A percentile compares a stretch with the other conserved stretches of the same genome.
These are phyloP conservation scores for Guaruba guarouba DNA, from an alignment of 2,113 vertebrate species.

Conservation along the genomic window DNA sequence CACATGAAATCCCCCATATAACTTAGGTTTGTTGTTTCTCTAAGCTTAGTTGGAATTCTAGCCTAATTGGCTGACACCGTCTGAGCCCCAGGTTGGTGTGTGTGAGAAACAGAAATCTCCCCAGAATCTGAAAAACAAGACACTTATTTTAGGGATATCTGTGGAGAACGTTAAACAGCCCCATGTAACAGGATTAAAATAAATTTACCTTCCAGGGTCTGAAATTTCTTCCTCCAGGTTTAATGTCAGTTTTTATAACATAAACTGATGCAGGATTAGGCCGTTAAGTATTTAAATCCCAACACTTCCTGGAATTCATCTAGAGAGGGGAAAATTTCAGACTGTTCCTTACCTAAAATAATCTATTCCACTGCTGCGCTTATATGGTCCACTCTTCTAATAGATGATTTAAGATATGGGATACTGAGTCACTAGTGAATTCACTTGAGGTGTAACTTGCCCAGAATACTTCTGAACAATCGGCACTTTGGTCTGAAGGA, in stretches of 20 bases:
- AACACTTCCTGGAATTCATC: constrained; percentile 42
- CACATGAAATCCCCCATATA: not conserved
- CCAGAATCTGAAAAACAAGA: not conserved
- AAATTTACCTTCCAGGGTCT: constrained; percentile 35
- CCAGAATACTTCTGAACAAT: constrained; percentile 26
- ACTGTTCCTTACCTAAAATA: not conserved
- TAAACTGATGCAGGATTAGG: constrained; percentile 54
- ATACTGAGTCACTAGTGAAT: not conserved
- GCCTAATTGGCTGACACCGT: not conserved
- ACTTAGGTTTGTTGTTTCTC: not conserved
- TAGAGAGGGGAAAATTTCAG: constrained; percentile 12
- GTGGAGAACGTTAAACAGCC: constrained; percentile 13
- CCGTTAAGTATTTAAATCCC: constrained; percentile 36
- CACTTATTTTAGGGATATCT: constrained; percentile 6
- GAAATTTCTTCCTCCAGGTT: constrained; percentile 5
- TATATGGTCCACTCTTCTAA: not conserved
- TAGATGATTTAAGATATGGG: not conserved
- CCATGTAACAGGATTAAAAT: constrained; percentile 52
- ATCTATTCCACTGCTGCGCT: not conserved
- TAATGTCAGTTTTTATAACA: constrained; percentile 55
- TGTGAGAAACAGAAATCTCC: not conserved
- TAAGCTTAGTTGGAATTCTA: not conserved
- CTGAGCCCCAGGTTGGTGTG: not conserved
- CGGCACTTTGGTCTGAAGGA: constrained; percentile 31
- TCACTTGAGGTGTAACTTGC: not conserved